These are phyloP conservation scores for Drosophila nigromelanica DNA, from an alignment of 1,140 invertebrate genomes.

Conservation along the genomic window DNA sequence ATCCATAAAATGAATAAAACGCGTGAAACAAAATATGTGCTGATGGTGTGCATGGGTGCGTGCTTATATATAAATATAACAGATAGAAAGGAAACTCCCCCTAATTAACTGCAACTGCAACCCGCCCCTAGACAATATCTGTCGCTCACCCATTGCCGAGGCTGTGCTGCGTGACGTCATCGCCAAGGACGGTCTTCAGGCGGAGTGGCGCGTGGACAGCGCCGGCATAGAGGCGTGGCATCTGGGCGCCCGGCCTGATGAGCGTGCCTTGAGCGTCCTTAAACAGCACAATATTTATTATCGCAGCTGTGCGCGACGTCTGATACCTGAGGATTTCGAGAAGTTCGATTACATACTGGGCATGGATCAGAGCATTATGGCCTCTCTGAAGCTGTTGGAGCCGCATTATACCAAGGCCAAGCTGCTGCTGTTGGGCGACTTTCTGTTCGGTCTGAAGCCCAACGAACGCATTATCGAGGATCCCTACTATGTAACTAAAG, in stretches of 20 bases:
- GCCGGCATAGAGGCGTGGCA: conserved; percentile 94
- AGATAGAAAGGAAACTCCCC: background rate
- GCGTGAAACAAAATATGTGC: conserved; percentile 33
- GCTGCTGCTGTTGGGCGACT: conserved; percentile 91
- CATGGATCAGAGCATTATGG: conserved; percentile 94
- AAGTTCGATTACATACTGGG: conserved; percentile 94
- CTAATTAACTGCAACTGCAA: background rate
- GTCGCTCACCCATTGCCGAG: conserved; percentile 96
- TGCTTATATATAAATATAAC: conserved; percentile 27
- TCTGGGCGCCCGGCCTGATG: conserved; percentile 90
- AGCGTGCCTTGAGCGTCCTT: conserved; percentile 88
- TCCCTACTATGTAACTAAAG: conserved; percentile 90
- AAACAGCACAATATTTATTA: conserved; percentile 89
- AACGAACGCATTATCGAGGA: conserved; percentile 91
- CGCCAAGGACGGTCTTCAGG: conserved; percentile 85
- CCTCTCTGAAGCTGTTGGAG: conserved; percentile 86
- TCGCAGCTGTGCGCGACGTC: conserved; percentile 89
- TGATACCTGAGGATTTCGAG: conserved; percentile 88
- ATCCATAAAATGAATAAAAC: conserved; percentile 19
- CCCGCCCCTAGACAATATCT: conserved; percentile 90
- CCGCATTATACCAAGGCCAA: conserved; percentile 88
- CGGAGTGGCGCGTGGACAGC: conserved; percentile 94
- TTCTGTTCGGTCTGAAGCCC: conserved; percentile 87
- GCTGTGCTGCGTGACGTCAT: conserved; percentile 93
- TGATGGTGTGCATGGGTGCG: conserved; percentile 85